Evolutionary conservation across 2,888 invertebrate species (phyloP).

Genomic region (Abrostola tripartita): DNA sequence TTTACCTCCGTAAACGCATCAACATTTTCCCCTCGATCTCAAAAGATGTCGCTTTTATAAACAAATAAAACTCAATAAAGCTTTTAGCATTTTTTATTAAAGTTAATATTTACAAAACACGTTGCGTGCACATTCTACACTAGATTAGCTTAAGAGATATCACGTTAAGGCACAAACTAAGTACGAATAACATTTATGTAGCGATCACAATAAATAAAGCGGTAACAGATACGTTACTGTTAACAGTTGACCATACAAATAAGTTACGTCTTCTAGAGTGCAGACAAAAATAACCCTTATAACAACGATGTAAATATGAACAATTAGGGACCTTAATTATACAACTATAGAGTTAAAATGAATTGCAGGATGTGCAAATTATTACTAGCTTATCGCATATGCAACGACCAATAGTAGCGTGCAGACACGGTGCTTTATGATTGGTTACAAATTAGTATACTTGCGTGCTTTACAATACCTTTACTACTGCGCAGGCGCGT

Average conservation of each 20-base stretch:
- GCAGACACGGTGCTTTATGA: too few species aligned
- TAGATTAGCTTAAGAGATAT: conserved; percentile 67
- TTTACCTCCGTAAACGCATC: neutral
- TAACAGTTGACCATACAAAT: conserved; percentile 29
- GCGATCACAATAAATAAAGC: conserved; percentile 75
- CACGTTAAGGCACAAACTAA: conserved; percentile 73
- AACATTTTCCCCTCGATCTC: neutral
- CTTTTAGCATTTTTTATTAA: conserved; percentile 54
- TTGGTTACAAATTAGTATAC: too few species aligned
- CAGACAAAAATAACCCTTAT: too few species aligned
- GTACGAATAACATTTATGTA: conserved; percentile 58
- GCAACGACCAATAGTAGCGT: too few species aligned
- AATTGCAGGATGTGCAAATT: too few species aligned
- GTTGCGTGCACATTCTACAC: conserved; percentile 33
- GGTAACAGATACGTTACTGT: conserved; percentile 64
- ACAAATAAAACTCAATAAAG: conserved; percentile 29
- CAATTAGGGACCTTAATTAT: neutral
- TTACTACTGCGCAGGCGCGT: too few species aligned
- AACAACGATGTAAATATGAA: too few species aligned
- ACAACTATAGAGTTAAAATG: neutral
- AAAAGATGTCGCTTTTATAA: conserved; percentile 22
- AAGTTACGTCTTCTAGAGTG: too few species aligned
- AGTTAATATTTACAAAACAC: conserved; percentile 64
- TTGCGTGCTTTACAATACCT: too few species aligned
- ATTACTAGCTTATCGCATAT: too few species aligned